Evolutionary conservation across 2,888 invertebrate species (phyloP).

Genomic region (Pycnomerus fuliginosus): DNA sequence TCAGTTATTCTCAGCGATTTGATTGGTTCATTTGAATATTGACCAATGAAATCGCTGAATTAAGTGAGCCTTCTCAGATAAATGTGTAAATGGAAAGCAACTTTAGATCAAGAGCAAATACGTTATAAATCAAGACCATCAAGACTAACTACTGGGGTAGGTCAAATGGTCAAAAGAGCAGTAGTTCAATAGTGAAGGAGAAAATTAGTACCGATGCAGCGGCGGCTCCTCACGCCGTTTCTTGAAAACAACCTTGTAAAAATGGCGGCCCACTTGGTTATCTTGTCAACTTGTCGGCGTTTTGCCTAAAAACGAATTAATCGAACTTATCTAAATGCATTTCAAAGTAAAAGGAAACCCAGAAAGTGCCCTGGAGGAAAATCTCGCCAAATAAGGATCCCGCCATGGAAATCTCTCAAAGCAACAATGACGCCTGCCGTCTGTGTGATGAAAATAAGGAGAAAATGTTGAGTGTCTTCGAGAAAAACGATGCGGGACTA

Average conservation of each 20-base stretch:
- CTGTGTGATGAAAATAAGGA: constrained; percentile 46
- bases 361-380: constrained; percentile 1
- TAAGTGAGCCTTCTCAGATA: too few species aligned
- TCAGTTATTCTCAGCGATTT: too few species aligned
- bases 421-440: constrained; percentile 42
- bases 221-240: constrained; percentile 12
- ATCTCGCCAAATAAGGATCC: constrained; percentile 19
- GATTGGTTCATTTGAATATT: too few species aligned
- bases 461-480: constrained; percentile 49
- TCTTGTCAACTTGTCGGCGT: constrained; percentile 42
- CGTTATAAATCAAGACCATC: too few species aligned
- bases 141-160: too few species aligned
- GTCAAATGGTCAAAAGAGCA: neutral
- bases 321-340: constrained; percentile 7
- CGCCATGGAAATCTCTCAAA: constrained; percentile 31
- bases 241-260: constrained; percentile 27
- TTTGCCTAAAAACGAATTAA: constrained; percentile 31
- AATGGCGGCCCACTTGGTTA: constrained; percentile 40
- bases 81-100: too few species aligned
- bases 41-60: too few species aligned
- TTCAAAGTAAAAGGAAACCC: constrained; percentile 12
- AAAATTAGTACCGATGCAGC: neutral
- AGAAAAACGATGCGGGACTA: constrained; percentile 47
- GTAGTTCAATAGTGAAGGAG: neutral
- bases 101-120: too few species aligned